A percentile compares a stretch with the other conserved stretches of the same genome.
Evolutionary conservation across 2,888 invertebrate species (phyloP).

Genomic region (Chymomyza procnemis): DNA sequence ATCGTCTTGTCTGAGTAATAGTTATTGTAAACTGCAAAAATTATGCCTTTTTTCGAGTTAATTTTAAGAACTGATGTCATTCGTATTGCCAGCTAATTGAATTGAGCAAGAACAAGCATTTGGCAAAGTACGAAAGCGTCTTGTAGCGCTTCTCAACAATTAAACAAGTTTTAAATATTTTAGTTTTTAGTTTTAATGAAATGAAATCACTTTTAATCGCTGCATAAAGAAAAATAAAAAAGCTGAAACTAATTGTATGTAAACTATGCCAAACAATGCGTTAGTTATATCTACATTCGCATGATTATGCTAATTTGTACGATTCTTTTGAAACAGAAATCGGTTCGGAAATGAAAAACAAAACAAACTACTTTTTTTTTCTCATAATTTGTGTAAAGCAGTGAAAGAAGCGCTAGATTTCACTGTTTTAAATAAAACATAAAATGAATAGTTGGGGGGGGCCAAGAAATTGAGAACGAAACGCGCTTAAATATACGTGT

Average conservation of each 20-base stretch:
- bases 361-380: background rate
- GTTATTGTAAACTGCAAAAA: too few relatives aligned
- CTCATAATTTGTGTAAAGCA: constrained; percentile 1
- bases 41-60: too few relatives aligned
- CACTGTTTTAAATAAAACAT: constrained; percentile 8
- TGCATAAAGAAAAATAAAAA: too few relatives aligned
- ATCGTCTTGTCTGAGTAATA: too few relatives aligned
- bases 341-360: background rate
- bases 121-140: too few relatives aligned
- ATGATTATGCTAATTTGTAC: background rate
- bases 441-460: background rate
- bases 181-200: too few relatives aligned
- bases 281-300: background rate
- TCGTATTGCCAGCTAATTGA: too few relatives aligned
- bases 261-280: background rate
- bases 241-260: background rate
- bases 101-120: too few relatives aligned
- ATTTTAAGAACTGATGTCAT: too few relatives aligned
- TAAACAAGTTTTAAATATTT: too few relatives aligned
- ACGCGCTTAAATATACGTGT: background rate
- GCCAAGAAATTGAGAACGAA: background rate
- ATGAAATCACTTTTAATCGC: too few relatives aligned
- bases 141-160: too few relatives aligned
- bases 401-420: constrained; percentile 11
- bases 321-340: background rate